phyloP scores from a whole-genome alignment of 2,113 vertebrate species.

The Labeo rohita region DNA sequence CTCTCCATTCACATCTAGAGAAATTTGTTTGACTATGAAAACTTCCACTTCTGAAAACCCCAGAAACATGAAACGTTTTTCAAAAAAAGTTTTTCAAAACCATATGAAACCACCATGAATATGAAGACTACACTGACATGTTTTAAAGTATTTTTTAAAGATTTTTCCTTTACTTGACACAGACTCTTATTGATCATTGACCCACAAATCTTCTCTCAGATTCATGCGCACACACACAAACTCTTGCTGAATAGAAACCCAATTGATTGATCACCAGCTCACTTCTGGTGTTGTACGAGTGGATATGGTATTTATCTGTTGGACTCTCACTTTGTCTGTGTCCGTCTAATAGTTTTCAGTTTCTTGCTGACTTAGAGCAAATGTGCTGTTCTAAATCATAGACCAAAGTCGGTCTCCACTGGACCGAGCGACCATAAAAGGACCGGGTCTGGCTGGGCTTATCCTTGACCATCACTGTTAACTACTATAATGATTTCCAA shows the following conservation, averaged over 20 bases:
- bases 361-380: conserved; percentile 70
- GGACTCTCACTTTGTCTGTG: conserved; percentile 60
- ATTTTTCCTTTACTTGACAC: background rate
- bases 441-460: conserved; percentile 21
- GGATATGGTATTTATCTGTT: conserved; percentile 69
- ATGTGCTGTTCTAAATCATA: conserved; percentile 68
- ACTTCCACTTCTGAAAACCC: background rate
- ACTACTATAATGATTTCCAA: conserved; percentile 47
- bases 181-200: background rate
- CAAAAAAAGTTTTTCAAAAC: background rate
- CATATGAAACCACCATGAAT: background rate
- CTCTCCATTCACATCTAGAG: background rate
- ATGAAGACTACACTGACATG: background rate
- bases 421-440: conserved; percentile 52
- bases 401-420: conserved; percentile 62
- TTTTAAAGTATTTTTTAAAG: background rate
- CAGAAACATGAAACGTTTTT: background rate
- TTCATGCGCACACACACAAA: background rate
- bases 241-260: conserved; percentile 42
- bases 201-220: conserved; percentile 20
- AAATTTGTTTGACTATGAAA: background rate
- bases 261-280: conserved; percentile 62
- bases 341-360: conserved; percentile 60
- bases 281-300: conserved; percentile 57
- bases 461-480: conserved; percentile 35